Evolutionary conservation across 2,888 invertebrate species (phyloP), one percentile per base, ranked within the genome.

Genomic region (Sminthurides aquaticus): DNA sequence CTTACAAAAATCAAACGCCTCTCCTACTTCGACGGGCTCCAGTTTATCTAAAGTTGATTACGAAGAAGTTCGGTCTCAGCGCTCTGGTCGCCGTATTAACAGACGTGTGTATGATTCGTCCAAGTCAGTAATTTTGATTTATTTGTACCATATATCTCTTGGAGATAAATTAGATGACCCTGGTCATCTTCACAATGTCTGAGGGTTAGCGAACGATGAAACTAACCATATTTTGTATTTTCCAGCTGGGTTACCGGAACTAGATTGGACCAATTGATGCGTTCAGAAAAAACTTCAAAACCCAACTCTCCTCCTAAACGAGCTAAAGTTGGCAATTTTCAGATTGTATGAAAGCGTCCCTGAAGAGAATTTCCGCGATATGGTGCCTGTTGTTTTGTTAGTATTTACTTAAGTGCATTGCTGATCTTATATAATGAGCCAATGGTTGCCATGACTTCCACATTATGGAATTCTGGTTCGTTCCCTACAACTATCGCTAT

Each of bases 241-340:
- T 64, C 1, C 26, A 64, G 64, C 43, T 64, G 64, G 64, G 60
- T 58, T 26, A 54, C 59, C 5, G 64, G 64, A 11, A n/a, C 18
- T 18, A 56, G 54, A 34, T 29, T 64, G 59, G 60, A 64, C 1
- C 29, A 64, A 18, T 26, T 64, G 49, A 29, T 64, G 27, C 27
- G 18, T 8, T 8, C 3, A 15, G 27, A n/a, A 11, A 24, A 27
- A 56, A 8, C 5, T 8, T 8, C 25, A n/a, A 56, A 26, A 52
- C 3, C 20, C 20, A 20, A 5, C 22, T 52, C 20, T 15, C 20
- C 52, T 15, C 20, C 52, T 25, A 25, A 57, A 26, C 5, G 26
- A 20, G 22, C 26, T 11, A 57, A 57, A 57, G 26, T 25, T 11
- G 57, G 24, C 57, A 54, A 54, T n/a, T 20, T 15, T 8, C 20